Evolutionary conservation across 2,888 invertebrate species (phyloP).

Genomic region (Leuctra nigra): DNA sequence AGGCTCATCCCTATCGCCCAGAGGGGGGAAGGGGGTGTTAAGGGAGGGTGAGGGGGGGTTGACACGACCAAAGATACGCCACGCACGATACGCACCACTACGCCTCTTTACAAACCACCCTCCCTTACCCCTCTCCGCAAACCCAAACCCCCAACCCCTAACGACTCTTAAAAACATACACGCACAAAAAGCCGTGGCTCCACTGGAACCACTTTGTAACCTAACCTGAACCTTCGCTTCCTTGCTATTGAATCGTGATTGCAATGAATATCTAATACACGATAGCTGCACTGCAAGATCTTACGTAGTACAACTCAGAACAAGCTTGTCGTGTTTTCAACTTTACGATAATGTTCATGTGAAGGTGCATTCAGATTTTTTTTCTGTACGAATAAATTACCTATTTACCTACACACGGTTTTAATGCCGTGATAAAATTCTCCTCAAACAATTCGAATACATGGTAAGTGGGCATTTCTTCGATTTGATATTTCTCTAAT

Average conservation of each 20-base stretch:
- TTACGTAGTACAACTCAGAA: not conserved
- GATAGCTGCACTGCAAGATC: not conserved
- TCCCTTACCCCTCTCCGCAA: conserved; percentile 1
- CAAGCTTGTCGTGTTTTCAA: not conserved
- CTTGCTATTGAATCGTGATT: no score
- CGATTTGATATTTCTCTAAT: no score
- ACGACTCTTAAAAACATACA: conserved; percentile 12
- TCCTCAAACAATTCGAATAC: no score
- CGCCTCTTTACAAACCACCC: conserved; percentile 2
- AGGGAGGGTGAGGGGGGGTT: no score
- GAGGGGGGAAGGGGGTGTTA: no score
- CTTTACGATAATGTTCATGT: conserved; percentile 2
- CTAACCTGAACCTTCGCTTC: not conserved
- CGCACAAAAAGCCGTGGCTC: conserved; percentile 1
- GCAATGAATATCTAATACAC: conserved; percentile 4
- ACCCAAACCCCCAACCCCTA: conserved; percentile 5
- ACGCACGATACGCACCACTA: conserved; percentile 11
- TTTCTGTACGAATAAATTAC: not conserved
- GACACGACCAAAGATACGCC: not conserved
- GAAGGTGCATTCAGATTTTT: not conserved
- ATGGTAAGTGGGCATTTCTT: no score
- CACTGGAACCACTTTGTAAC: not conserved
- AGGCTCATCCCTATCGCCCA: no score
- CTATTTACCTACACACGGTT: not conserved
- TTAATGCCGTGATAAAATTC: no score